phyloP scores from a whole-genome alignment of 2,113 vertebrate species.

The Menura novaehollandiae region DNA sequence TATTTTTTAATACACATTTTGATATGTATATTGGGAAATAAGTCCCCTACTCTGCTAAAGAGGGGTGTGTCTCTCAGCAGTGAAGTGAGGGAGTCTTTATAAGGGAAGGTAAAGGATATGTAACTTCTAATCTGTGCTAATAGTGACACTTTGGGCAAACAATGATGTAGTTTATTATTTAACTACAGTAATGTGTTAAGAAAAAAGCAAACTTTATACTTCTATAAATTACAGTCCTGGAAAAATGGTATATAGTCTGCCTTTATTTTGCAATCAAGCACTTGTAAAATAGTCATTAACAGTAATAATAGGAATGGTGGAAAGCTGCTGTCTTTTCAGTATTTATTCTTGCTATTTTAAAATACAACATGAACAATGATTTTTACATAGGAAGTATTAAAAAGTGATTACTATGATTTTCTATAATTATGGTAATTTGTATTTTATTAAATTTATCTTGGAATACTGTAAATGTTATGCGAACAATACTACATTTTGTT shows the following conservation, averaged over 20 bases:
- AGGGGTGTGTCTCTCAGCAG: neutral
- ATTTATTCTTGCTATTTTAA: slow-evolving; percentile 9
- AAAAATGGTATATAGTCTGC: neutral
- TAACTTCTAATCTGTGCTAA: neutral
- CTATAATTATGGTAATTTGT: neutral
- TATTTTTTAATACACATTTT: neutral
- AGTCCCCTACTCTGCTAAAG: neutral
- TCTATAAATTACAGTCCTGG: slow-evolving; percentile 16
- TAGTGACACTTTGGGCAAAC: neutral
- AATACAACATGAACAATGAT: neutral
- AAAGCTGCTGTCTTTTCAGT: neutral
- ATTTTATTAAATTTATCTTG: slow-evolving; percentile 7
- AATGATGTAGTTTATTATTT: neutral
- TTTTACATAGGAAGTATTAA: neutral
- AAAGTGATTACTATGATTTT: neutral
- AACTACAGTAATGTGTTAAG: neutral
- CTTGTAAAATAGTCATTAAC: slow-evolving; percentile 12
- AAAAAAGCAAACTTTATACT: neutral
- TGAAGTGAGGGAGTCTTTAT: neutral
- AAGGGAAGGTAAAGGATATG: neutral
- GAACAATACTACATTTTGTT: neutral
- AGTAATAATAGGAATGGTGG: neutral
- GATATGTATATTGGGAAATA: neutral
- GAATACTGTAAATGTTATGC: neutral
- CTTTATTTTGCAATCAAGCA: slow-evolving; percentile 27